phyloP scores from a whole-genome alignment of 2,888 invertebrate genomes.

The Xanthia togata region DNA sequence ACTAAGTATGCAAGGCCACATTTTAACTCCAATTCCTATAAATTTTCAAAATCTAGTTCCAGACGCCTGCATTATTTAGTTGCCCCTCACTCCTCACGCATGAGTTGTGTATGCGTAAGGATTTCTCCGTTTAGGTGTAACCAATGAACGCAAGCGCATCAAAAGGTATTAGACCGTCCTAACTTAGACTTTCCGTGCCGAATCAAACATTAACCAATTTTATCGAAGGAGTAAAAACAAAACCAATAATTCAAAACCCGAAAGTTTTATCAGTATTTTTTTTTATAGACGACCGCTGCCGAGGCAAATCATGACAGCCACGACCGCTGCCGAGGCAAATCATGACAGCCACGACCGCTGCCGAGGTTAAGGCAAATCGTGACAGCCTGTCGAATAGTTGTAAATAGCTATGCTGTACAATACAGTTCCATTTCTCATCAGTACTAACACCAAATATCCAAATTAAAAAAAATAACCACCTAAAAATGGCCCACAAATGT shows the following conservation, averaged over 20 bases:
- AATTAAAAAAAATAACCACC: neutral
- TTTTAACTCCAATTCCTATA: neutral
- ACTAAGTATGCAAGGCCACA: neutral
- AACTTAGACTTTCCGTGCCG: neutral
- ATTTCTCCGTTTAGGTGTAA: neutral
- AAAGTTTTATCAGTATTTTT: too few relatives aligned
- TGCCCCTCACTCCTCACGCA: neutral
- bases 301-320: too few relatives aligned
- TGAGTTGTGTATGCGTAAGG: neutral
- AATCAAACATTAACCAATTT: too few relatives aligned
- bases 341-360: too few relatives aligned
- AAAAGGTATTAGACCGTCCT: neutral
- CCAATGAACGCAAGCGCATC: neutral
- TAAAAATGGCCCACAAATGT: slow-evolving; percentile 25
- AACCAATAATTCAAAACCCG: too few relatives aligned
- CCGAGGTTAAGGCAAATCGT: too few relatives aligned
- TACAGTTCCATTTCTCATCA: neutral
- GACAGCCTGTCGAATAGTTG: too few relatives aligned
- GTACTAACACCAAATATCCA: neutral
- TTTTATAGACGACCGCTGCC: too few relatives aligned
- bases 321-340: too few relatives aligned
- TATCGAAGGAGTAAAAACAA: too few relatives aligned
- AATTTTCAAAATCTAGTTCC: neutral
- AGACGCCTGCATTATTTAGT: neutral
- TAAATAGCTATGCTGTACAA: neutral